Base-by-base conservation (phyloP, 2,888 invertebrate species). In the Schizaphis graminum region DNA sequence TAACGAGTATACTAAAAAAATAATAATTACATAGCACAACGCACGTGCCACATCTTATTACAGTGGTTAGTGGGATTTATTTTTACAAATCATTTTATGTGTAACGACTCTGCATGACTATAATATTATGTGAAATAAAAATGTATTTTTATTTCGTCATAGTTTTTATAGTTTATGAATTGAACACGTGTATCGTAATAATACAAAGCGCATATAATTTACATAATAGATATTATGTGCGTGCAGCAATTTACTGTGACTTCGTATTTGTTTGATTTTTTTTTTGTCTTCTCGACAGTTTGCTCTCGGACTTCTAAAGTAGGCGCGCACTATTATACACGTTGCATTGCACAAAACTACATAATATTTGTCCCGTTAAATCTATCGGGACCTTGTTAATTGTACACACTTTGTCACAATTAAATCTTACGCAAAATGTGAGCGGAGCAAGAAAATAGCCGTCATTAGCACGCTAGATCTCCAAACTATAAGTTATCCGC, bases 401-500 rank as follows among this genome's bases (percentile, higher is more conserved):
- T 53, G 92, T 47, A 3, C 57, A 4, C n/a, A 26, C 91, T 91
- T 47, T 61, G 91, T 91, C 86, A 86, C 44, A 7, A 44, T 44
- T 86, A 86, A 56, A 44, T 91, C 91, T 91, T 91, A 85, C 61
- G 44, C 85, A 26, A 85, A 86, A 91, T 92, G n/a, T 8, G 28
- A 91, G 84, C 11, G 5, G 67, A 28, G 87, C 87, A 92, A 92
- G 87, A 92, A 88, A 88, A 88, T 49, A 53, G 49, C 53, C 49
- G 88, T 88, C 67, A 21, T 92, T 88, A 92, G 77, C 92, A 67
- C 77, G 77, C 41, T 53, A 92, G 88, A 92, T 88, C 88, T 88
- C 61, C 41, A 28, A 8, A 16, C 77, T 47, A 84, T 91, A 86
- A 61, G 61, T 87, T 87, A 92, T 87, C 61, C 92, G 49, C 92